Conservation (phyloP, 2,888 invertebrate species). For the Orchestes rusci region DNA sequence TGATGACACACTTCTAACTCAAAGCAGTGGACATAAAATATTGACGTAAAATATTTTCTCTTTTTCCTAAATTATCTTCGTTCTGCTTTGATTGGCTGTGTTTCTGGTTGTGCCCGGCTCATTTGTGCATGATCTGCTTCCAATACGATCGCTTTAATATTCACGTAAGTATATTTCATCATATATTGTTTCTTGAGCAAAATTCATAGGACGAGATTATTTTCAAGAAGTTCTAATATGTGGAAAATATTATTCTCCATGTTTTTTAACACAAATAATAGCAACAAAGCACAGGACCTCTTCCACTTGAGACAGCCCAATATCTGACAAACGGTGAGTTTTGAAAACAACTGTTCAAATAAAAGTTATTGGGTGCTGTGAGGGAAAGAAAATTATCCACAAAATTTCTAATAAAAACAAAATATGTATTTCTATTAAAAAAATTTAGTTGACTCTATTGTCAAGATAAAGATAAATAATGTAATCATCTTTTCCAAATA, state of each 20-base stretch:
- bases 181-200: conserved; percentile 24
- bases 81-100: conserved; percentile 74
- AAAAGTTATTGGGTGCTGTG: no score
- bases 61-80: conserved; percentile 63
- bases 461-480: no score
- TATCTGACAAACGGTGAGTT: neutral
- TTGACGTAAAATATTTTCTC: conserved; percentile 66
- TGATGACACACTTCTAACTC: conserved; percentile 32
- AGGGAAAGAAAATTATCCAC: no score
- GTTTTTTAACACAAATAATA: no score
- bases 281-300: no score
- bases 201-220: conserved; percentile 14
- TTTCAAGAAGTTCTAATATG: conserved; percentile 1
- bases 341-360: neutral
- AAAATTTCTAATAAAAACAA: no score
- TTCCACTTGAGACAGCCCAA: conserved; percentile 1
- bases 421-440: no score
- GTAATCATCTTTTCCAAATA: no score
- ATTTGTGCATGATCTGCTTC: conserved; percentile 64
- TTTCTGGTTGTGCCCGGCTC: conserved; percentile 68
- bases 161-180: conserved; percentile 62
- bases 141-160: conserved; percentile 48
- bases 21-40: conserved; percentile 46
- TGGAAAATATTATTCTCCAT: no score
- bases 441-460: no score